phyloP scores from a whole-genome alignment of 2,797 vertebrate species.

The Hydrolagus colliei region DNA sequence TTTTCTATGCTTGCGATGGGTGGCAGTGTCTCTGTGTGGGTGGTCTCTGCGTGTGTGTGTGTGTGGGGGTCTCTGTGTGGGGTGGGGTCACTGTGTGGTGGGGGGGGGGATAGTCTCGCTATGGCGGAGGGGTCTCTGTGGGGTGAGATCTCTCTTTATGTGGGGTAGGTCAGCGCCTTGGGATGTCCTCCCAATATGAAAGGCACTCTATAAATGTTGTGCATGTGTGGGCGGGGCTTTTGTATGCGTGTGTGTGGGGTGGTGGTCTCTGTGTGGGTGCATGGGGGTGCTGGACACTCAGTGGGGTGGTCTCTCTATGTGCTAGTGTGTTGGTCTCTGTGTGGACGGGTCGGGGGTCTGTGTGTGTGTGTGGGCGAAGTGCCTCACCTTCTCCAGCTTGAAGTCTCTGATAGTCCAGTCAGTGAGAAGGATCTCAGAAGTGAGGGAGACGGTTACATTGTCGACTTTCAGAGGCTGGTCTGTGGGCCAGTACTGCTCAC shows the following conservation, averaged over 20 bases:
- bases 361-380: too few relatives aligned
- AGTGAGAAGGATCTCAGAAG: conserved; percentile 69
- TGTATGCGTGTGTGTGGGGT: too few relatives aligned
- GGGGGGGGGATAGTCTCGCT: too few relatives aligned
- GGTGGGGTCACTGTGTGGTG: too few relatives aligned
- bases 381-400: conserved; percentile 74
- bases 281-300: not conserved
- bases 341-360: too few relatives aligned
- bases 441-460: conserved; percentile 67
- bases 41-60: not conserved
- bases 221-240: too few relatives aligned
- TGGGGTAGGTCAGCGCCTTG: too few relatives aligned
- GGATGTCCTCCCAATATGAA: too few relatives aligned
- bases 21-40: not conserved
- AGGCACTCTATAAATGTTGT: too few relatives aligned
- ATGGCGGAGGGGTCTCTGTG: too few relatives aligned
- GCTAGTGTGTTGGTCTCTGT: not conserved
- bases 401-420: conserved; percentile 95
- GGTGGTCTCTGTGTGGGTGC: too few relatives aligned
- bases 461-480: conserved; percentile 59
- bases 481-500: conserved; percentile 86
- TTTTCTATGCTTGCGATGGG: not conserved
- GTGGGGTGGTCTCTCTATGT: not conserved
- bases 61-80: not conserved
- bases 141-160: too few relatives aligned